Conservation (phyloP, 2,113 vertebrate genomes). For the Irena cyanogastra region DNA sequence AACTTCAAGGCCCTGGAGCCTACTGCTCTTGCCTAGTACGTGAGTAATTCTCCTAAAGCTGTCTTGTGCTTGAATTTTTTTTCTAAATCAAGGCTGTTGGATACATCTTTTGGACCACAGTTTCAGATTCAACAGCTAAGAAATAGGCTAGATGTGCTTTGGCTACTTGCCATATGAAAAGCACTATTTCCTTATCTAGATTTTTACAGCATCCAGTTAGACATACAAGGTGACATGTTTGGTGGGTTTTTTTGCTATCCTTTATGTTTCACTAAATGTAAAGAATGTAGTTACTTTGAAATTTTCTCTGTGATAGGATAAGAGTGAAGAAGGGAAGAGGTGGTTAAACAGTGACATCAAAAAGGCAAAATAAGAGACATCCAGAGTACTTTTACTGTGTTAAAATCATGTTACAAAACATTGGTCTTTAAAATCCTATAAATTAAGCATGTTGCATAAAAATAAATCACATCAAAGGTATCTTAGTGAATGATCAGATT, state of each 20-base stretch:
- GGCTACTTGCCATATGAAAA: not conserved
- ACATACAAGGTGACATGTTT: fast-evolving
- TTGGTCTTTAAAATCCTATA: not conserved
- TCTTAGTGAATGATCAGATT: not conserved
- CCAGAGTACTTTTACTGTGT: not conserved
- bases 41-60: not conserved
- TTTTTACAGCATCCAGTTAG: not conserved
- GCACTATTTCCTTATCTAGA: not conserved
- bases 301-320: not conserved
- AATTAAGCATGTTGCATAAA: not conserved
- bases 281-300: not conserved
- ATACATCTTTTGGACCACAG: not conserved
- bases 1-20: not conserved
- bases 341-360: not conserved
- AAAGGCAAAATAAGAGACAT: not conserved
- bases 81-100: not conserved
- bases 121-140: not conserved
- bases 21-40: not conserved
- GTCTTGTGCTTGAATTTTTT: not conserved
- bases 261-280: not conserved
- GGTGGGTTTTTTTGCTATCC: not conserved
- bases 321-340: not conserved
- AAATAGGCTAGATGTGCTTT: not conserved
- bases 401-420: not conserved
- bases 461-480: not conserved